Evolutionary conservation across 2,113 vertebrate species (phyloP).

Genomic region (Alethe castanea): DNA sequence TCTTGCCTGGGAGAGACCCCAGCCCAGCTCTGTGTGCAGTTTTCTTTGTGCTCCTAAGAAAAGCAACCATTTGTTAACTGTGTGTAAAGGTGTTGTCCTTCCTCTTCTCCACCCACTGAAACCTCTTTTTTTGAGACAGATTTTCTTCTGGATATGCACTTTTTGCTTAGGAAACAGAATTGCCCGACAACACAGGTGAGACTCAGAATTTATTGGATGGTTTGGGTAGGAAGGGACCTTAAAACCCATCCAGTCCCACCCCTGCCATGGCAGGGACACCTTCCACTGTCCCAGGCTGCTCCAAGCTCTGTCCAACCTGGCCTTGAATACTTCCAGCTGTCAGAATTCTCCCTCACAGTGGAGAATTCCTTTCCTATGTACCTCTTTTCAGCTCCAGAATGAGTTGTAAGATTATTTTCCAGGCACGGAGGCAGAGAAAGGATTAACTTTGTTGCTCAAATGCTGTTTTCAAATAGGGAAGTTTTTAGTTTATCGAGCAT

Average conservation of each 20-base stretch:
- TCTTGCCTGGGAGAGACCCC: not conserved
- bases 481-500: not conserved
- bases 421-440: not conserved
- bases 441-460: not conserved
- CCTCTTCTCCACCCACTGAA: not conserved
- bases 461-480: not conserved
- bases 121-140: not conserved
- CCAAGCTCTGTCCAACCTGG: accelerated
- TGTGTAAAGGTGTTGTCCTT: not conserved
- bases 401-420: not conserved
- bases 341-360: too few species aligned
- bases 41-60: not conserved
- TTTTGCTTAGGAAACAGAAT: not conserved
- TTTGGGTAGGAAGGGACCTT: not conserved
- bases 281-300: accelerated
- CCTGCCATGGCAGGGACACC: not conserved
- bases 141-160: not conserved
- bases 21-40: not conserved
- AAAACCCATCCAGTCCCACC: not conserved
- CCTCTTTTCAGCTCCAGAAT: not conserved
- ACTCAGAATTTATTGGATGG: not conserved
- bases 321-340: not conserved
- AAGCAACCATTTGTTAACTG: not conserved
- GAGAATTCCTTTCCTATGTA: not conserved
- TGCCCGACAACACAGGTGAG: not conserved